A percentile compares a stretch with the other conserved stretches of the same genome.
Evolutionary conservation across 2,113 vertebrate species (phyloP).

Genomic region (Dicentrarchus labrax): DNA sequence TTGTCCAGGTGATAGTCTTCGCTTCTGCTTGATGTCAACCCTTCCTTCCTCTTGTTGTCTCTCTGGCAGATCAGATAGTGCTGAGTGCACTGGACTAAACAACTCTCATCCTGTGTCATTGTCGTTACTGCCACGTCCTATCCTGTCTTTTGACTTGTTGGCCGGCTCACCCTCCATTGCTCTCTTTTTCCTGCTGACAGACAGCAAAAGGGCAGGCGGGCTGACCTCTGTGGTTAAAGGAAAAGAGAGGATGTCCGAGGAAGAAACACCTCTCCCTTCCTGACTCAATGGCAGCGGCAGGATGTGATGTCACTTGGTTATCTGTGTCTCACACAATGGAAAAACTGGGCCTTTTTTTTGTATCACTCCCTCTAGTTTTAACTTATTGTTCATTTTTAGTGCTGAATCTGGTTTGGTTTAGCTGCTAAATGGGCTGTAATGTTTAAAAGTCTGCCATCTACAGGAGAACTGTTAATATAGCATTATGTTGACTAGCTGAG

Average conservation of each 20-base stretch:
- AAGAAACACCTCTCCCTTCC: conserved; percentile 25
- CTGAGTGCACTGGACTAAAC: conserved; percentile 46
- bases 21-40: conserved; percentile 12
- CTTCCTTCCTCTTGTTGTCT: conserved; percentile 59
- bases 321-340: background rate
- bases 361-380: background rate
- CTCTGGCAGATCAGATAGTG: conserved; percentile 55
- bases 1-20: conserved; percentile 20
- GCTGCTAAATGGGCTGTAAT: background rate
- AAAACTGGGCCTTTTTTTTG: background rate
- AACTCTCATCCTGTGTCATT: conserved; percentile 63
- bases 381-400: background rate
- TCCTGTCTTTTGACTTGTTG: conserved; percentile 41
- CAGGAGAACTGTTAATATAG: conserved; percentile 43
- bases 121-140: conserved; percentile 24
- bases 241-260: conserved; percentile 34
- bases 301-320: conserved; percentile 27
- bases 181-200: conserved; percentile 47
- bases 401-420: background rate
- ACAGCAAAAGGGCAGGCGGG: conserved; percentile 10
- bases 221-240: conserved; percentile 16
- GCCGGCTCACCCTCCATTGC: background rate
- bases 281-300: conserved; percentile 31
- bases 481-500: background rate
- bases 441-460: conserved; percentile 56